Conservation (phyloP, 2,888 invertebrate genomes). For the Netelia virgata region DNA sequence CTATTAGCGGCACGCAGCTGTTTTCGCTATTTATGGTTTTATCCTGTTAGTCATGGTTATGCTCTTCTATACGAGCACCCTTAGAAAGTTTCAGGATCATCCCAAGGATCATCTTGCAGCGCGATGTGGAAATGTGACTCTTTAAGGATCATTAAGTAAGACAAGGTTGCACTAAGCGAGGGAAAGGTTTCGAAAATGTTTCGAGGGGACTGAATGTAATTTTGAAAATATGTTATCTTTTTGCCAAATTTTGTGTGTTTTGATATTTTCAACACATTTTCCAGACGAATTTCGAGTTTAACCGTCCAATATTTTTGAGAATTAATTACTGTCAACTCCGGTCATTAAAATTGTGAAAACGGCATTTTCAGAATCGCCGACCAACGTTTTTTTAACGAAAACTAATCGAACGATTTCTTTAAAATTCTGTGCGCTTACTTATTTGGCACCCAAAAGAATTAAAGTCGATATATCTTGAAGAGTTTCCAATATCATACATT, state of each 20-base stretch:
- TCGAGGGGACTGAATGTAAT: too few relatives aligned
- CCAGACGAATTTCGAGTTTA: too few relatives aligned
- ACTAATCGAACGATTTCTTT: neutral
- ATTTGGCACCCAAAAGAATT: neutral
- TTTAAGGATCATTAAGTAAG: constrained; percentile 36
- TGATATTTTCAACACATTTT: neutral
- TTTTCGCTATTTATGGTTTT: constrained; percentile 58
- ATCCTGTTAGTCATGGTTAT: constrained; percentile 44
- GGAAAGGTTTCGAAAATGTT: neutral
- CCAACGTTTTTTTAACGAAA: neutral
- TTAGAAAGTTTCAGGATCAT: neutral
- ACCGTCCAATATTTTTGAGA: too few relatives aligned
- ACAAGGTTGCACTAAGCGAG: constrained; percentile 33
- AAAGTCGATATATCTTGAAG: neutral
- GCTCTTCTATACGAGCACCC: constrained; percentile 28
- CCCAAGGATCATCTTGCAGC: too few relatives aligned
- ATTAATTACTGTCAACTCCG: too few relatives aligned
- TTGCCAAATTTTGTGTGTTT: neutral
- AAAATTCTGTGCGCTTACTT: too few relatives aligned
- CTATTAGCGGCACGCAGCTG: constrained; percentile 57
- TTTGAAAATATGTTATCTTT: neutral
- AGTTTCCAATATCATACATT: too few relatives aligned
- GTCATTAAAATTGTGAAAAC: too few relatives aligned
- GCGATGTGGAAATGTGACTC: constrained; percentile 34
- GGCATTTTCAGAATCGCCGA: too few relatives aligned